Base-by-base conservation (phyloP, 2,113 vertebrate genomes). In the Eira barbara region DNA sequence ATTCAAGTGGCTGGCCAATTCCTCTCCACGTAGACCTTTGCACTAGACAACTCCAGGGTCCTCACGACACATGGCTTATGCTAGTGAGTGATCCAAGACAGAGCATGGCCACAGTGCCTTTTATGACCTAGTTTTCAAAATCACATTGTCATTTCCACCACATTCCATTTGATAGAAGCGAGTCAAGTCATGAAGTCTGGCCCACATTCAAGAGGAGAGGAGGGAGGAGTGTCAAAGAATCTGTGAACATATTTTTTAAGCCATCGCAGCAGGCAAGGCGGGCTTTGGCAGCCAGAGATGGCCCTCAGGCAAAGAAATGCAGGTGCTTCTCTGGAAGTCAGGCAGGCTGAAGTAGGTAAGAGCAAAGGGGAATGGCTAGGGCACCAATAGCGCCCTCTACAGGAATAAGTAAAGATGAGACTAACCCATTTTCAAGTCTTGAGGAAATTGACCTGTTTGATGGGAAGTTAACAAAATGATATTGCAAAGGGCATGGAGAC, bases 211-310 rank as follows among this genome's bases (percentile, higher is more conserved):
- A 94, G 73, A 65, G 34, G n/a, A 69, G 36, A 14, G 9, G 67
- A 42, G 59, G 45, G 36, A 85, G 31, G 74, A 49, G 23, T 36
- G 49, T 61, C 23, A 57, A 76, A 57, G 61, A 18, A 49, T 47
- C 2, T 65, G 79, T 57, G 20, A 92, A 47, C 85, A 63, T 80
- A 84, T 61, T 94, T 79, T 96, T 96, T 88, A 82, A 93, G 34
- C 20, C 65, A 95, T 83, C 49, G 45, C 2, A 76, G 36, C 42
- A 18, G 61, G 36, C 55, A 90, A 63, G 87, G 29, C 7, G 14
- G 39, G 74, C n/a, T 84, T 82, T 94, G 79, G 95, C 73, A 86
- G 73, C 82, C 79, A 61, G 59, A 90, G 42, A 52, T 18, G 84
- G 61, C 21, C 92, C 55, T 63, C 1, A 11, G 61, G 92, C 83